Evolutionary conservation across 1,140 invertebrate genomes (phyloP), one percentile per base, ranked within the genome.

Genomic region (Lethocerus indicus): DNA sequence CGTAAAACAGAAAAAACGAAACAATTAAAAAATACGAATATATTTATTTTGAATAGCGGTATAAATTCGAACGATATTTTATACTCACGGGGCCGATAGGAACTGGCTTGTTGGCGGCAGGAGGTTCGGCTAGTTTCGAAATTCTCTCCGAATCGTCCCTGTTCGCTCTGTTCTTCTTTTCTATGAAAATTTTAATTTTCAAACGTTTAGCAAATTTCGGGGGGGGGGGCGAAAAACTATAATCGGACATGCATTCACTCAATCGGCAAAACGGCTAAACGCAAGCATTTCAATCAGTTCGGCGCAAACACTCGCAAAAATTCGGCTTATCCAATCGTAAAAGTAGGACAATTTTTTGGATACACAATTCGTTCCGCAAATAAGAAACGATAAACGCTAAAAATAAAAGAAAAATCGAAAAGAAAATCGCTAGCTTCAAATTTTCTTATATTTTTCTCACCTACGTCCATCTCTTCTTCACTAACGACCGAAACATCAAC

Each of bases 81-180:
- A 47, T 32, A 58, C 54, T 56, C 54, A 55, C 56, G 21, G 49
- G 53, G 21, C 28, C 50, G 47, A 64, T 70, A 68, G 67, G 67
- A 69, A 69, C 57, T 60, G 58, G 64, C 71, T 71, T 69, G 56
- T 61, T 65, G 57, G 60, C 58, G 52, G n/a, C n/a, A n/a, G n/a
- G n/a, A n/a, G n/a, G n/a, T n/a, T 71, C 68, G 41, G 64, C 58
- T 46, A 62, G 57, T 52, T 63, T 61, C 48, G 65, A 61, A 58
- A 66, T 61, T 60, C 63, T 67, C 53, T 57, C 55, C 46, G 60
- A 64, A 59, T 71, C 68, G 53, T 74, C 70, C 59, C 66, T 67
- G 56, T 78, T 78, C 12, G 69, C 69, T 56, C 70, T 68, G 62
- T 78, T 78, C 60, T 76, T 76, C 66, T 76, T 77, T 59, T 76